Base-by-base conservation (phyloP, 2,113 vertebrate species). In the Myodes glareolus region DNA sequence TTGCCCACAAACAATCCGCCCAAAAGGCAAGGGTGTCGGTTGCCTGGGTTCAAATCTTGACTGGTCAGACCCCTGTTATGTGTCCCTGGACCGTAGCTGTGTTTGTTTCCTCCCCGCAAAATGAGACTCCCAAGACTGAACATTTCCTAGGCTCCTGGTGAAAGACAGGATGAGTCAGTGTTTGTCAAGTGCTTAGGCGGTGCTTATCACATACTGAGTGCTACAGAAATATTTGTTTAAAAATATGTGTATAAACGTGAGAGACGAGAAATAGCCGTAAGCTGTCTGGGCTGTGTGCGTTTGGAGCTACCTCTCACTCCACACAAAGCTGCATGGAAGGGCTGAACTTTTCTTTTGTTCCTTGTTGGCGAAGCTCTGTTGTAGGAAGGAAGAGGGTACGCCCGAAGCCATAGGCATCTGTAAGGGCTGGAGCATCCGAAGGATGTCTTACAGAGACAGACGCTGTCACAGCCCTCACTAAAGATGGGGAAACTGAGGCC, bases 161-260 rank as follows among this genome's bases (percentile, higher is more conserved):
- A 96, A 92, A 90, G 55, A 84, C 19, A 21, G 58, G 21, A 70
- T 72, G 91, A 93, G 75, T 92, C 50, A 67, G 58, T 80, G 39
- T 92, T 67, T 94, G 65, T 78, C 95, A 94, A 80, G 85, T 88
- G 78, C 47, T 91, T 92, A 68, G 61, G 81, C 75, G 67, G 36
- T 65, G 50, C 42, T 80, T 92, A 10, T 94, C 70, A 50, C 16
- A 45, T 19, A 63, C n/a, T 50, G 80, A 91, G 82, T 68, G 68
- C 55, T 82, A 23, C 16, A 9, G 33, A 80, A 90, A 23, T 68
- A 91, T 82, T 95, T 91, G 25, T 73, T 93, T 90, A 31, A 75
- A 95, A 89, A 68, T 61, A 75, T 90, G 52, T 50, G 27, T 58
- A 63, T 70, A 70, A 91, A 65, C 45, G 47, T 1, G 16, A 92